These are phyloP conservation scores for Entomobrya multifasciata DNA, from an alignment of 2,888 invertebrate species.

Conservation along the genomic window DNA sequence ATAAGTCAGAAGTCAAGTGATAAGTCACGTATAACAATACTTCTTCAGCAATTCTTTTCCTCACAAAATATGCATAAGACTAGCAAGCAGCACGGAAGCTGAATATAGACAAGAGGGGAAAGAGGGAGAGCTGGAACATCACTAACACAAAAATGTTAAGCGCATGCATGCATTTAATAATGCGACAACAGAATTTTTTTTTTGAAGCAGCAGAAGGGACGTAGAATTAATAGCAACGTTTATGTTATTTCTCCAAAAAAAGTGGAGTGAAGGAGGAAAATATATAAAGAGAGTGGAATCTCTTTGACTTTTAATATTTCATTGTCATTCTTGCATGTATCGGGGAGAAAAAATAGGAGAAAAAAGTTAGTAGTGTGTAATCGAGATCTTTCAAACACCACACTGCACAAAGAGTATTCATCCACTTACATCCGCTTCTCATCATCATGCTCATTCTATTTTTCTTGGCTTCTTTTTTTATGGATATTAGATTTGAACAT, in stretches of 20 bases:
- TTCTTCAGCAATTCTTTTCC: not conserved
- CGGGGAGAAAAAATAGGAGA: conserved; percentile 42
- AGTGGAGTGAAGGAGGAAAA: conserved; percentile 19
- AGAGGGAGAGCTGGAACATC: conserved; percentile 1
- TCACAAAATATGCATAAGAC: no score
- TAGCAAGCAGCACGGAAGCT: no score
- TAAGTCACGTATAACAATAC: conserved; percentile 73
- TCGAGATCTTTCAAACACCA: conserved; percentile 63
- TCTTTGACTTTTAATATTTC: conserved; percentile 69
- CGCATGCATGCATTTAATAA: no score
- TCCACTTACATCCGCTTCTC: not conserved
- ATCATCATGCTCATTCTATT: conserved; percentile 8
- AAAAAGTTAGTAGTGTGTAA: conserved; percentile 47
- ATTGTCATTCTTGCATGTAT: conserved; percentile 70
- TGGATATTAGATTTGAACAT: conserved; percentile 55
- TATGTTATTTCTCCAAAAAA: conserved; percentile 22
- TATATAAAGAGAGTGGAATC: conserved; percentile 45
- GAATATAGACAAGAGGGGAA: not conserved
- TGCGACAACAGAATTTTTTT: not conserved
- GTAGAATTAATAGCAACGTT: conserved; percentile 50
- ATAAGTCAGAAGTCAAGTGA: conserved; percentile 73
- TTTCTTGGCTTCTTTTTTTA: conserved; percentile 42
- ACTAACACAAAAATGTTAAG: no score
- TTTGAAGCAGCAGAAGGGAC: not conserved
- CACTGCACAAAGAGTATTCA: conserved; percentile 23